phyloP scores from a whole-genome alignment of 2,113 vertebrate genomes.

The Pelobates fuscus region DNA sequence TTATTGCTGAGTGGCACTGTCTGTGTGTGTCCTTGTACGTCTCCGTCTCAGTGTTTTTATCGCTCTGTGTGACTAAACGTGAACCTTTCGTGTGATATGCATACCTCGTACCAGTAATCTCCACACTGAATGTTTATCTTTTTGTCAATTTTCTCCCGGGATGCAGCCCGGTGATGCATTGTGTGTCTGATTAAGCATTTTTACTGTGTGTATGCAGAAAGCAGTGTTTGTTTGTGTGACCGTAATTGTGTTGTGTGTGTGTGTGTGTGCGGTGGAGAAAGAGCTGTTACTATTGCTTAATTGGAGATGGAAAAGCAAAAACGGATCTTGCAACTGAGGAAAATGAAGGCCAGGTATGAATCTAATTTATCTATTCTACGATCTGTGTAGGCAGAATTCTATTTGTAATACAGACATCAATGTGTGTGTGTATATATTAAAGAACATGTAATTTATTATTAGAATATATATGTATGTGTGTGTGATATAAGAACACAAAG shows the following conservation, averaged over 20 bases:
- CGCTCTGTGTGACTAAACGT: neutral
- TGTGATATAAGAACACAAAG: no score
- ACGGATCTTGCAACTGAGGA: constrained; percentile 34
- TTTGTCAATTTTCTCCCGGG: neutral
- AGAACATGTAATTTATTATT: no score
- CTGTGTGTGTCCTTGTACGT: constrained; percentile 38
- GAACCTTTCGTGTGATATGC: neutral
- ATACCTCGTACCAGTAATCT: neutral
- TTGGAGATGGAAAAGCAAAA: constrained; percentile 36
- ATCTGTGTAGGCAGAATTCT: no score
- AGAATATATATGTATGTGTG: no score
- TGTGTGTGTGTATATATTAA: no score
- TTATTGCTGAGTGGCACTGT: constrained; percentile 20
- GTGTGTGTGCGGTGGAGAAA: constrained; percentile 11
- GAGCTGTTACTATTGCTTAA: constrained; percentile 5
- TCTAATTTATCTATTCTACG: constrained; percentile 24
- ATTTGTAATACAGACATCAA: neutral
- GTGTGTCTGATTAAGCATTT: constrained; percentile 27
- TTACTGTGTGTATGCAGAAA: constrained; percentile 18
- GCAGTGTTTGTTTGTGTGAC: constrained; percentile 10
- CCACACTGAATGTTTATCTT: neutral
- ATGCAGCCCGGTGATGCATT: neutral
- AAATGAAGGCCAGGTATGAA: constrained; percentile 50
- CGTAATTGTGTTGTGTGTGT: constrained; percentile 6
- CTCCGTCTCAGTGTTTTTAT: neutral